Percentiles rank a stretch among this genome's conserved stretches.
These are phyloP conservation scores for Rhagophthalmus giganteus DNA, from an alignment of 2,888 invertebrate species.

Conservation along the genomic window DNA sequence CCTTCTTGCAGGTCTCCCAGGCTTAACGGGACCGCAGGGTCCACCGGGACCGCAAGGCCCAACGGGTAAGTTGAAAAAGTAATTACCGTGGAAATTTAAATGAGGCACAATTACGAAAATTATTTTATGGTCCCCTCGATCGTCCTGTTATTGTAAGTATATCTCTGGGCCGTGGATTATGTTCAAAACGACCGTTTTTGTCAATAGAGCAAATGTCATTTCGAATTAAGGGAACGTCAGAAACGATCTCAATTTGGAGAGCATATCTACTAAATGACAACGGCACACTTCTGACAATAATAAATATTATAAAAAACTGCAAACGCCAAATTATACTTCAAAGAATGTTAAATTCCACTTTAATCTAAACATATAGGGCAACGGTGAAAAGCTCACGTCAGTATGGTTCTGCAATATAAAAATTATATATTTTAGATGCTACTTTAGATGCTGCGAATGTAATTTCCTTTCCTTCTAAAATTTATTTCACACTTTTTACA, in stretches of 20 bases:
- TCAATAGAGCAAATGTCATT: too few species aligned
- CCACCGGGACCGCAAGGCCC: constrained; percentile 75
- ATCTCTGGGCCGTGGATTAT: too few species aligned
- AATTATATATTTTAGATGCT: not conserved
- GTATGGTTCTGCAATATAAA: too few species aligned
- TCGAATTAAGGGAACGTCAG: too few species aligned
- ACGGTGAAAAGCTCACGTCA: not conserved
- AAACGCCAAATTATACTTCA: too few species aligned
- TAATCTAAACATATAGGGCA: too few species aligned
- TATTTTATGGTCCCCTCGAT: constrained; percentile 6
- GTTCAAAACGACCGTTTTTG: too few species aligned
- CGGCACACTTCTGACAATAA: too few species aligned
- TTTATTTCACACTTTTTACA: not conserved
- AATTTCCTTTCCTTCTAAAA: not conserved
- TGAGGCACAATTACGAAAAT: constrained; percentile 5
- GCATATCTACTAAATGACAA: too few species aligned
- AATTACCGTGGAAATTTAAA: constrained; percentile 7
- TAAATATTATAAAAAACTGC: too few species aligned
- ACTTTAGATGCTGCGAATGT: not conserved
- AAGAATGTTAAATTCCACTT: too few species aligned
- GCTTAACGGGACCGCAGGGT: constrained; percentile 69
- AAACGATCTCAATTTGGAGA: too few species aligned
- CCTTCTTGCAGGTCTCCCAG: constrained; percentile 63
- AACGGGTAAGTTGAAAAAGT: constrained; percentile 57
- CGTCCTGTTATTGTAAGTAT: not conserved